Evolutionary conservation across 2,888 invertebrate species (phyloP), one percentile per base, ranked within the genome.

Genomic region (Eudemis profundana): DNA sequence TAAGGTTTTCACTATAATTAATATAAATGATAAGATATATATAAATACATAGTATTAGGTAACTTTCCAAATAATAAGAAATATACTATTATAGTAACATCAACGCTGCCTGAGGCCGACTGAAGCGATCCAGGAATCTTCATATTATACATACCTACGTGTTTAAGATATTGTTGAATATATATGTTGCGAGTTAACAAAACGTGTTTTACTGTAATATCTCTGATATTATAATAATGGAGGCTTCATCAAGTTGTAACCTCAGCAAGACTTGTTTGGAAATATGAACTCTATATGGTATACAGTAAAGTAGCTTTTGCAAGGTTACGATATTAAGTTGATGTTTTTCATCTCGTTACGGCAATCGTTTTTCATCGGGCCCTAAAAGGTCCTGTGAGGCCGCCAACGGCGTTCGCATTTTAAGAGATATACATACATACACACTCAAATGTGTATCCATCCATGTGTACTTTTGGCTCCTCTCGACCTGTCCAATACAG

Each of bases 351-450:
- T 61, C 33, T 44, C 36, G 51, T 53, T 44, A 53, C 23, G 44
- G 51, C 61, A 15, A 51, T 61, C 51, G 15, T 61, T 61, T 61
- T 61, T 61, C 51, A 61, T 4, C 14, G 61, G 14, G 21, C 29
- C 44, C 33, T 61, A 42, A 54, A 10, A 42, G 42, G 54, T 10
- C 42, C 42, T 21, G 33, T 42, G 17, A 44, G 44, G 42, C 15
- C 15, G 33, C 5, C 15, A 53, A 44, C 15, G 21, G 36, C 44
- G 15, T 51, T 44, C 4, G 17, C 3, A 21, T 51, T 42, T 12
- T 36, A 44, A 53, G 33, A 33, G 33, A 36, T 44, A n/a, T 36
- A 17, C 5, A 47, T 3, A 5, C 5, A 2, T 23, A 47, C 4
- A 17, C 29, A 33, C 23, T 23, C 5, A 33, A 29, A 50, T 50